Evolutionary conservation across 2,888 invertebrate genomes (phyloP).

Genomic region (Sphaeridia pumilis): DNA sequence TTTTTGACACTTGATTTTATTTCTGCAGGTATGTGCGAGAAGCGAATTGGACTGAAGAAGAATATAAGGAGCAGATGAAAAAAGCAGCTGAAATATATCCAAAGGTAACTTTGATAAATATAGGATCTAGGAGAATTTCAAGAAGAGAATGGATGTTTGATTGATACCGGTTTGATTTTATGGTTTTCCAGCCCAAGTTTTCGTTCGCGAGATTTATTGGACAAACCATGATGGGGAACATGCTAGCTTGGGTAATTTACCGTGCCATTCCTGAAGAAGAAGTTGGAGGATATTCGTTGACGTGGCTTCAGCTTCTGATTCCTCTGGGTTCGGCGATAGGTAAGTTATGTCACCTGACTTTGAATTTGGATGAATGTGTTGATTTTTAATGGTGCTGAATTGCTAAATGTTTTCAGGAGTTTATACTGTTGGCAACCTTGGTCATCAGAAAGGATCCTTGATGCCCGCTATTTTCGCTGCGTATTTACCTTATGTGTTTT

Average conservation of each 20-base stretch:
- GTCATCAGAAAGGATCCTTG: constrained; percentile 62
- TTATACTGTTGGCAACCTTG: constrained; percentile 82
- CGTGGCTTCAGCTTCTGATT: constrained; percentile 57
- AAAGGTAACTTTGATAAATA: too few relatives aligned
- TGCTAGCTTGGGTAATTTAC: constrained; percentile 64
- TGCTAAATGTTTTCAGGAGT: constrained; percentile 55
- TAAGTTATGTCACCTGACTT: too few relatives aligned
- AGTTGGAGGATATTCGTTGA: constrained; percentile 57
- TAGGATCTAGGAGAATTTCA: constrained; percentile 20
- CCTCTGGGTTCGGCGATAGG: constrained; percentile 62
- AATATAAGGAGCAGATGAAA: constrained; percentile 47
- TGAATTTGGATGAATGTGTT: neutral
- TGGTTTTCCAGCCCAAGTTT: constrained; percentile 61
- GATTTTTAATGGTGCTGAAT: too few relatives aligned
- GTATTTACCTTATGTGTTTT: constrained; percentile 51
- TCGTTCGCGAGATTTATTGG: constrained; percentile 65
- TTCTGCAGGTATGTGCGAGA: constrained; percentile 37
- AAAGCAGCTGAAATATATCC: constrained; percentile 40
- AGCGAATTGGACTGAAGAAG: constrained; percentile 45
- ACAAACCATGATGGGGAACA: constrained; percentile 62
- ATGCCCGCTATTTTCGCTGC: constrained; percentile 59
- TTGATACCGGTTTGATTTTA: too few relatives aligned
- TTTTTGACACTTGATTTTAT: neutral
- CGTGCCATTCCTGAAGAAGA: constrained; percentile 61
- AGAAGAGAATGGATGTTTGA: neutral